These are phyloP conservation scores for Episyrphus balteatus DNA, from an alignment of 1,140 invertebrate species.

Conservation along the genomic window DNA sequence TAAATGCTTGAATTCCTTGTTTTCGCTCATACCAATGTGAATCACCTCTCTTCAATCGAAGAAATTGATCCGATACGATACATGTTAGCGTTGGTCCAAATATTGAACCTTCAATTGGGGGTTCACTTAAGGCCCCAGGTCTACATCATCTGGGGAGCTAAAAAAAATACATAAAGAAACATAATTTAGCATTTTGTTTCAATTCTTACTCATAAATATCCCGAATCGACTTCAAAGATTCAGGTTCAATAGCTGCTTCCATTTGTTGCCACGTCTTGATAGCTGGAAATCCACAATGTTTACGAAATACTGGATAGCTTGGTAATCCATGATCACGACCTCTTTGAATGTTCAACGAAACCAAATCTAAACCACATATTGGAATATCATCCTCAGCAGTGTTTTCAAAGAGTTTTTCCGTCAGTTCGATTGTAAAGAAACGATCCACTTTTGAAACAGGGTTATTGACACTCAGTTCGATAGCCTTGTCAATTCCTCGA, in stretches of 20 bases:
- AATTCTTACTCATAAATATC: constrained; percentile 50
- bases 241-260: constrained; percentile 45
- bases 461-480: constrained; percentile 53
- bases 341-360: constrained; percentile 76
- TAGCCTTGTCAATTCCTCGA: constrained; percentile 46
- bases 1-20: constrained; percentile 55
- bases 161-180: constrained; percentile 7
- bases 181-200: not conserved
- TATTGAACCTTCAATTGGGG: constrained; percentile 51
- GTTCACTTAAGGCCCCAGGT: constrained; percentile 72
- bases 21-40: constrained; percentile 76
- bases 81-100: constrained; percentile 78
- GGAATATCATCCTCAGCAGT: constrained; percentile 17
- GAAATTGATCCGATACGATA: constrained; percentile 77
- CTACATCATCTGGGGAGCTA: constrained; percentile 69
- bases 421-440: constrained; percentile 56
- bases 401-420: constrained; percentile 52
- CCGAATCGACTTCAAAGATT: constrained; percentile 49
- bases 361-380: constrained; percentile 66
- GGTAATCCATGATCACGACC: constrained; percentile 83
- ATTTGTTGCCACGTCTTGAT: constrained; percentile 67
- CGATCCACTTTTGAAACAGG: constrained; percentile 54
- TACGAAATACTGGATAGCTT: constrained; percentile 62
- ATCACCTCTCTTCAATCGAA: constrained; percentile 66
- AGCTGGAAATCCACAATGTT: constrained; percentile 58